These are phyloP conservation scores for Sebastes nivosus DNA, from an alignment of 2,797 vertebrate species.

Conservation along the genomic window DNA sequence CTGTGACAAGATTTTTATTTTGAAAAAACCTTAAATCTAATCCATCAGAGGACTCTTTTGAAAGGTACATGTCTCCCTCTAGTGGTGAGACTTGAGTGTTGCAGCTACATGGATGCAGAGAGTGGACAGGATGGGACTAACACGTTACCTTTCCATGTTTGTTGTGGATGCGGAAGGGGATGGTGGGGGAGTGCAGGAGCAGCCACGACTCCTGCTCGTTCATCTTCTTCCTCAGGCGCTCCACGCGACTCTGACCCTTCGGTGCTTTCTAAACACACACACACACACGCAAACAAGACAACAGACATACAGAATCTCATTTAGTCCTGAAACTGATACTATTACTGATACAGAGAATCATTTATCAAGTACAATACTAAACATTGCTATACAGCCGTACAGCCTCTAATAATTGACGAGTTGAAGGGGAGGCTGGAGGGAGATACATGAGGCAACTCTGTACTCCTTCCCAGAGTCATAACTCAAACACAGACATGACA, in stretches of 20 bases:
- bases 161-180: constrained; percentile 97
- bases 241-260: constrained; percentile 93
- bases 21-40: not conserved
- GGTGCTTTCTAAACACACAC: constrained; percentile 87
- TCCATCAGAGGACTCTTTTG: not conserved
- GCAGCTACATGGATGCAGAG: not conserved
- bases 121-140: not conserved
- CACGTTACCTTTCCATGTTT: constrained; percentile 93
- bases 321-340: not conserved
- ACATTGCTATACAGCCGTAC: not conserved
- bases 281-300: not conserved
- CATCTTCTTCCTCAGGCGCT: constrained; percentile 98
- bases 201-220: constrained; percentile 97
- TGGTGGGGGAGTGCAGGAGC: constrained; percentile 93
- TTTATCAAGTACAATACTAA: not conserved
- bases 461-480: not conserved
- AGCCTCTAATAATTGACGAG: not conserved
- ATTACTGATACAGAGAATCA: not conserved
- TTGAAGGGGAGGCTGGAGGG: not conserved
- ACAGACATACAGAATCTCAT: not conserved
- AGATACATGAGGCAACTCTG: not conserved
- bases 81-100: constrained; percentile 25
- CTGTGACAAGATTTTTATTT: not conserved
- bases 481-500: not conserved
- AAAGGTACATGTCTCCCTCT: constrained; percentile 54